A percentile compares a stretch with the other conserved stretches of the same genome.
Conservation (phyloP, 2,113 vertebrate species). For the Podiceps cristatus region DNA sequence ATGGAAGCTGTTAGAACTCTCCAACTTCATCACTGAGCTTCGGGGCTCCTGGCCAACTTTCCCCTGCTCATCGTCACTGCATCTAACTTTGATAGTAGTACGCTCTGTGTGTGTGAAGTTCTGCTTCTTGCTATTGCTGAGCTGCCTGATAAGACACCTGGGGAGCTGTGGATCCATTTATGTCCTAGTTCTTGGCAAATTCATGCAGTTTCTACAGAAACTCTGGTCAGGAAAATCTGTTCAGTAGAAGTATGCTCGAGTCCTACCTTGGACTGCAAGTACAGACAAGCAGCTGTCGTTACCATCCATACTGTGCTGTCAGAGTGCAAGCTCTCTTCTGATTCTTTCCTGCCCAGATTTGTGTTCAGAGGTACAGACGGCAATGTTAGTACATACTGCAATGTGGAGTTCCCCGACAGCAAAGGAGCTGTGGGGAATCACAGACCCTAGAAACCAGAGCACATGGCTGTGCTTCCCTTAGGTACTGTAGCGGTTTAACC, state of each 20-base stretch:
- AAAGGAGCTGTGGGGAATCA: not conserved
- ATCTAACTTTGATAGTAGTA: not conserved
- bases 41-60: not conserved
- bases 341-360: not conserved
- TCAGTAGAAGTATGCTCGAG: accelerated
- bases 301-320: not conserved
- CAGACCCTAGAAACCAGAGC: not conserved
- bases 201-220: not conserved
- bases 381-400: accelerated
- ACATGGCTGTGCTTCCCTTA: not conserved
- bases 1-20: not conserved
- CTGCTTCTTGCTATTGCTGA: not conserved
- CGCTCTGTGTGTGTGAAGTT: not conserved
- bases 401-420: too few relatives aligned
- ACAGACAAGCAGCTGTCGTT: not conserved
- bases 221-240: not conserved
- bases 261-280: not conserved
- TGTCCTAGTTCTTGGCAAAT: not conserved
- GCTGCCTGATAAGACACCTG: not conserved
- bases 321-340: not conserved
- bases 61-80: not conserved
- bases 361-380: not conserved
- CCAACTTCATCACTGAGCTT: not conserved
- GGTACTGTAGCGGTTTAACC: too few relatives aligned
- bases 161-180: not conserved